A percentile compares a stretch with the other conserved stretches of the same genome.
Conservation (phyloP, 2,797 vertebrate species). For the Trematomus bernacchii region DNA sequence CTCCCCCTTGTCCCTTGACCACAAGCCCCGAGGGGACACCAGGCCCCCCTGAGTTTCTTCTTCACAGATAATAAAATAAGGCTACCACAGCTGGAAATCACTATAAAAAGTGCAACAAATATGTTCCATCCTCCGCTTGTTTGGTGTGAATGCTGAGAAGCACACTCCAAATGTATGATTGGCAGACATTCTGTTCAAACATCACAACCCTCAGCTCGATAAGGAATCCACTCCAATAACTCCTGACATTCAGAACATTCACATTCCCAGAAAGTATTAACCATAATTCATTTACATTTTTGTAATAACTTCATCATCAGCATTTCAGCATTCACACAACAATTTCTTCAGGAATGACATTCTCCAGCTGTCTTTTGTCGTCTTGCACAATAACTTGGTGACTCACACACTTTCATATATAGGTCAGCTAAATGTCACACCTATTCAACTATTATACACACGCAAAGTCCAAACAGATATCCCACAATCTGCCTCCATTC, state of each 20-base stretch:
- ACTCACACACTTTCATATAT: background rate
- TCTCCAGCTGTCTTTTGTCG: background rate
- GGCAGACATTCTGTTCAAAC: no score
- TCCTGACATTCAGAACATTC: no score
- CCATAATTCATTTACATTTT: no score
- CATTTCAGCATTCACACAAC: no score
- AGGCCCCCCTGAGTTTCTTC: constrained; percentile 64
- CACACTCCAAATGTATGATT: no score
- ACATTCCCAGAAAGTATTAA: no score
- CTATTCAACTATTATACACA: constrained; percentile 33
- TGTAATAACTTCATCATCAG: no score
- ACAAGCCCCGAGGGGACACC: constrained; percentile 64
- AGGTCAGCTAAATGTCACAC: constrained; percentile 29
- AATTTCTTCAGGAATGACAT: no score
- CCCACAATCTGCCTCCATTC: constrained; percentile 61
- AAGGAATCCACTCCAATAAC: no score
- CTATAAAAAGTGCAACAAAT: background rate
- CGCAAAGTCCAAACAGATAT: constrained; percentile 42
- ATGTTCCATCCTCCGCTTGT: no score
- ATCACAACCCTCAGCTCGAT: no score
- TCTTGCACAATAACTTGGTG: background rate
- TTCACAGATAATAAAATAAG: constrained; percentile 10
- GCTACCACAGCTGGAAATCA: constrained; percentile 32
- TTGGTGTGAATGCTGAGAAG: no score
- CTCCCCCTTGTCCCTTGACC: constrained; percentile 68